phyloP scores from a whole-genome alignment of 2,797 vertebrate species.

The Malurus splendens region DNA sequence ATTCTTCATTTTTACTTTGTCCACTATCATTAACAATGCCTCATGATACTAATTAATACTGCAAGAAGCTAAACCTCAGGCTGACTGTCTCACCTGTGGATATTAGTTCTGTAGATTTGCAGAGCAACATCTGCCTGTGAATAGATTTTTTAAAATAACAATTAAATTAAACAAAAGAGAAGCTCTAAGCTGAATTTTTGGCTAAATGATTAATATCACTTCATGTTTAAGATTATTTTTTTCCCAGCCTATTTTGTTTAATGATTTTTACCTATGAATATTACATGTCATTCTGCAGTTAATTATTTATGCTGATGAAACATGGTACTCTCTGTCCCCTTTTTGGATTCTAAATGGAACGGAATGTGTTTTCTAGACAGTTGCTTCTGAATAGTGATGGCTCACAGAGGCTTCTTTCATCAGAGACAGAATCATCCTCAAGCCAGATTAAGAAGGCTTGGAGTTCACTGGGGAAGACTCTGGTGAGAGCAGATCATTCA shows the following conservation, averaged over 20 bases:
- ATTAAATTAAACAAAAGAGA: constrained; percentile 54
- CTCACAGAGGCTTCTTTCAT: neutral
- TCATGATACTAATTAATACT: constrained; percentile 54
- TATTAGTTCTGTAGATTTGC: constrained; percentile 19
- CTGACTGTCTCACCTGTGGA: neutral
- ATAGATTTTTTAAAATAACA: constrained; percentile 30
- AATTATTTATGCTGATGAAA: constrained; percentile 70
- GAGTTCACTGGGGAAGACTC: neutral
- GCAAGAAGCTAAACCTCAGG: constrained; percentile 26
- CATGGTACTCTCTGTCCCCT: constrained; percentile 14
- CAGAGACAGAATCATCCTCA: neutral
- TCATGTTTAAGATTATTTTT: constrained; percentile 32
- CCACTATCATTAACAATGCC: constrained; percentile 12
- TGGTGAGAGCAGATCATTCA: neutral
- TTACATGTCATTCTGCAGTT: constrained; percentile 58
- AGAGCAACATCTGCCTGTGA: constrained; percentile 45
- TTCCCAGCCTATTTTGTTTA: constrained; percentile 51
- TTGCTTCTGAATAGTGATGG: neutral
- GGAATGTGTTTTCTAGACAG: constrained; percentile 7
- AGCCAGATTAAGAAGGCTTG: neutral
- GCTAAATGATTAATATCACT: constrained; percentile 58
- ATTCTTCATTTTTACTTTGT: constrained; percentile 31
- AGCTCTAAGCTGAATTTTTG: constrained; percentile 27
- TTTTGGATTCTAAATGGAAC: constrained; percentile 52
- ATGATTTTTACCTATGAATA: constrained; percentile 68